These are phyloP conservation scores for Lepidocyrtinus sp. DNA, from an alignment of 2,888 invertebrate genomes.

Conservation along the genomic window DNA sequence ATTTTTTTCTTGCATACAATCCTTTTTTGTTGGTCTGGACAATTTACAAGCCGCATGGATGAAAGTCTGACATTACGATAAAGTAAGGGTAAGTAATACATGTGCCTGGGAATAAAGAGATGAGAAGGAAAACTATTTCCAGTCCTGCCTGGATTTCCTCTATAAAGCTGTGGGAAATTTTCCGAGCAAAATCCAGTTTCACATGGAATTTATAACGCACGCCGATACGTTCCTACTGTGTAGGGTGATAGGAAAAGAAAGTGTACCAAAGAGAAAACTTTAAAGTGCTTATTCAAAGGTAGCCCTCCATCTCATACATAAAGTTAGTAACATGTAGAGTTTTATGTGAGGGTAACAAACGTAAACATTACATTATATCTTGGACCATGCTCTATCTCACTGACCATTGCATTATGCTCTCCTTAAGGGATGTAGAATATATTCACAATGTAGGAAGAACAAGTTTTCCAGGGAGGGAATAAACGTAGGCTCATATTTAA, in stretches of 20 bases:
- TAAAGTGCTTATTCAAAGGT: conserved; percentile 16
- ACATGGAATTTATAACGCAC: background rate
- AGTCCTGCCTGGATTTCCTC: background rate
- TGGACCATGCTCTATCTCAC: background rate
- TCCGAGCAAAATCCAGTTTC: conserved; percentile 3
- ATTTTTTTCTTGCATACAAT: conserved; percentile 5
- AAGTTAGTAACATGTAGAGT: conserved; percentile 13
- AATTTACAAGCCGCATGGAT: conserved; percentile 55
- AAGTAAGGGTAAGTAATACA: conserved; percentile 30
- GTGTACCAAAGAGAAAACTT: conserved; percentile 12
- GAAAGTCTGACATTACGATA: conserved; percentile 43
- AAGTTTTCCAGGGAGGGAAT: conserved; percentile 15
- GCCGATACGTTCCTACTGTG: conserved; percentile 12
- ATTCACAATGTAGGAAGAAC: background rate
- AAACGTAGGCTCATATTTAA: conserved; percentile 50
- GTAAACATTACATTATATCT: background rate
- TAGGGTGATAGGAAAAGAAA: conserved; percentile 2
- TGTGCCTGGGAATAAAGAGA: conserved; percentile 41
- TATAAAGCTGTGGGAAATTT: conserved; percentile 12
- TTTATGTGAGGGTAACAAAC: background rate
- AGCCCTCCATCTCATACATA: too few relatives aligned
- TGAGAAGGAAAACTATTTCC: conserved; percentile 27
- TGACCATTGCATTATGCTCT: conserved; percentile 14
- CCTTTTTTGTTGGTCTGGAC: conserved; percentile 23
- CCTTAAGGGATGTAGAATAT: background rate